A percentile compares a stretch with the other conserved stretches of the same genome.
Evolutionary conservation across 2,113 vertebrate species (phyloP).

Genomic region (Glaucidium brasilianum): DNA sequence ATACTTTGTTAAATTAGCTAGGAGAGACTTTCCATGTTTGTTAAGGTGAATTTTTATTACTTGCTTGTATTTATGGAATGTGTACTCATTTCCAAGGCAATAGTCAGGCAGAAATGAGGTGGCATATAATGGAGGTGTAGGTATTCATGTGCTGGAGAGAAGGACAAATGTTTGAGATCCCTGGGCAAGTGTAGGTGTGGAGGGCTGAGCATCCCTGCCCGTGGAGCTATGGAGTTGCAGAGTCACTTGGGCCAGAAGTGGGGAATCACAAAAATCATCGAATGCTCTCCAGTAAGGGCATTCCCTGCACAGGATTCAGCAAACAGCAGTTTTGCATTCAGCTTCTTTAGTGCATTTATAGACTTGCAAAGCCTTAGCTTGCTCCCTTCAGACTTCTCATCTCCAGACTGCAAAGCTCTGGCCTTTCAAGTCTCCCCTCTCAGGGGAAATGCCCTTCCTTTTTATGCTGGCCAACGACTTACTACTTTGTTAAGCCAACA

Average conservation of each 20-base stretch:
- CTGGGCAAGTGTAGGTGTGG: not conserved
- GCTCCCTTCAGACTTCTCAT: not conserved
- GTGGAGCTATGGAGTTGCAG: too few species aligned
- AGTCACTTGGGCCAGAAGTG: not conserved
- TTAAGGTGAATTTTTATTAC: not conserved
- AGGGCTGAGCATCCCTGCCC: not conserved
- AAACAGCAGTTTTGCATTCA: not conserved
- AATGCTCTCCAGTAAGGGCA: not conserved
- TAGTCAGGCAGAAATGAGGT: not conserved
- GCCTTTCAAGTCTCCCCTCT: not conserved
- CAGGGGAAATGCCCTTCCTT: not conserved
- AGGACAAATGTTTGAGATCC: not conserved
- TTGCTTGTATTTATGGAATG: not conserved
- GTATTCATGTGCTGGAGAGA: not conserved
- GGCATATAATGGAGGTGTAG: not conserved
- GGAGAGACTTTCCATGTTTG: not conserved
- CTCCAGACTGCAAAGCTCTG: not conserved
- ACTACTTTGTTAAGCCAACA: not conserved
- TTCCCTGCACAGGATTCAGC: not conserved
- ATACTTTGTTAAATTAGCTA: not conserved
- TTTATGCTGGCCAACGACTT: not conserved
- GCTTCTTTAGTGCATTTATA: not conserved
- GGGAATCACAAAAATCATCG: fast-evolving
- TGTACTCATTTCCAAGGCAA: not conserved
- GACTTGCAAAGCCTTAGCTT: not conserved